Base-by-base conservation (phyloP, 2,797 vertebrate genomes). In the Rhodeus uyekii region DNA sequence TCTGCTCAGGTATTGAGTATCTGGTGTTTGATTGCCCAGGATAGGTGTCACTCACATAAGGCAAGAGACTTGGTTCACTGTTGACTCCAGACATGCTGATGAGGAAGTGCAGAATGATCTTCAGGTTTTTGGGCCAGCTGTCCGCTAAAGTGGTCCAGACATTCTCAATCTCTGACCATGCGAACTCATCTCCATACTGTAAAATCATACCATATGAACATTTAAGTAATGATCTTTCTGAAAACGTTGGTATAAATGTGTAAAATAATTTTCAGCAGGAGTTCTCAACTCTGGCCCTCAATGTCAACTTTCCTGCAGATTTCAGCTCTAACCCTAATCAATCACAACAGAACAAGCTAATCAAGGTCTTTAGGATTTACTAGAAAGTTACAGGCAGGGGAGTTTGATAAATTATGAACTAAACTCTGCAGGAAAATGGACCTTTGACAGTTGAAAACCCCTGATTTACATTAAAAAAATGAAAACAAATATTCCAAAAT, bases 111-210 rank as follows among this genome's bases (percentile, higher is more conserved):
- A 99, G 93, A 90, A 99, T 99, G 90, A 99, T 99, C 91, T 97
- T 98, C 89, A 99, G 94, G 93, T 99, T 99, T 92, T 99, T 99
- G 22, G 98, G 97, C 98, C 98, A 99, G 90, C 98, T 97, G 87
- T 99, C 98, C 82, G 98, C 97, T 85, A 99, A 93, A 1, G 98
- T 99, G 84, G 96, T 99, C 98, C 98, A 99, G 24, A 99, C 98
- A 0, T 97, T 99, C 92, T 99, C 98, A 58, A 99, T 97, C 90
- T 99, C 98, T 0, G 96, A 99, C 98, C 97, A 99, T 32, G 98
- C 97, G 89, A 99, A 96, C 91, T 99, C 98, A 85, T 99, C 98
- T 1, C 98, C 98, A 5, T 99, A 99, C 98, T 99, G 90, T 5
- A 73, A 50, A 75, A 61, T 44, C n/a, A 64, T 79, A 82, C 64